Evolutionary conservation across 2,113 vertebrate genomes (phyloP), one percentile per base, ranked within the genome.

Genomic region (Corythoichthys intestinalis): DNA sequence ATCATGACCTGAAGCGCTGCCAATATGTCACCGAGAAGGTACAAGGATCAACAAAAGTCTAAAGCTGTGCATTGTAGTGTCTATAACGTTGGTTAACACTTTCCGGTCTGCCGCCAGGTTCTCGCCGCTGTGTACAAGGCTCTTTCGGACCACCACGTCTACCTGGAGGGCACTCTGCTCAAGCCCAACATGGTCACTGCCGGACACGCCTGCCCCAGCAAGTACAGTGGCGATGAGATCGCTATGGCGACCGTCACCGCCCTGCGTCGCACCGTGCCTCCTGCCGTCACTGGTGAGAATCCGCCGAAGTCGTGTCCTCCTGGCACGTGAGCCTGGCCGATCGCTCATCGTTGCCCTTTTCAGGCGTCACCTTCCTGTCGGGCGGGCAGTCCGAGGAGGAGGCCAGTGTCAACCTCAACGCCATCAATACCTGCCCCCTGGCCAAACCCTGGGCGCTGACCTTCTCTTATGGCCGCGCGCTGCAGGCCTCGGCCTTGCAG

Each of bases 181-280:
- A 99, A 99, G 69, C 97, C 97, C 83, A 99, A 98, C 90, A 99
- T 99, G 97, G 97, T 99, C 85, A 99, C 96, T 2, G 88, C 96
- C 0, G 97, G 97, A 74, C 96, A 98, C 80, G 92, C 94, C 78
- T 99, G 96, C 88, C 90, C 94, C 72, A 94, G 87, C 80, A 98
- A 98, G 87, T 96, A 92, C 85, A 91, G 70, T 82, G 84, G 87
- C 0, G 93, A 95, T 84, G 96, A 98, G 85, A 95, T 98, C 0
- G 96, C 96, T 84, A 96, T 97, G 94, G 94, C 96, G 37, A 98
- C 97, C 0, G 94, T 99, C 78, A 98, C 96, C 0, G 96, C 97
- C 15, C 92, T 99, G 82, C 94, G 97, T 69, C 97, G 97, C 81
- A 97, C 95, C 0, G 97, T 99, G 47, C 97, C 97, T 35, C 96